Base-by-base conservation (phyloP, 2,888 invertebrate species). In the Anthrax anthrax region DNA sequence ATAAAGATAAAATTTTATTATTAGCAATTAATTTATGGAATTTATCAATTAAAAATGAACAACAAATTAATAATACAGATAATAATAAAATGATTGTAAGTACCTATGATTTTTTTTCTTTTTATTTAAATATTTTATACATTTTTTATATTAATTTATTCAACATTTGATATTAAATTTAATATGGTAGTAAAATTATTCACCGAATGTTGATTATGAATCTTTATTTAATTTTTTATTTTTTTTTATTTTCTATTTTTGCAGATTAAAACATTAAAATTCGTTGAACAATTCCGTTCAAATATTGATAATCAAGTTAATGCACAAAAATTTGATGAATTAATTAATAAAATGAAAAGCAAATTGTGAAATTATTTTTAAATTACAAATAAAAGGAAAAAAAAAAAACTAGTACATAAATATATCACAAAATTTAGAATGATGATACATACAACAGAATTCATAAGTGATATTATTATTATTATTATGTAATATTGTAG, bases 11-110 rank as follows among this genome's bases (percentile, higher is more conserved):
- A 18, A 72, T 87, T 66, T 71, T 75, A 29, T 76, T 73, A 44
- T 70, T 94, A 49, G 84, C 86, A 1, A 61, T 77, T 0, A 90
- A 90, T 66, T 70, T 94, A 39, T 92, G 91, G 90, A 76, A 79
- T 58, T 70, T 91, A 52, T 76, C 83, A 17, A 76, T 80, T 54
- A 88, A 84, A 65, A 71, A 79, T 58, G 64, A 66, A 44, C 64
- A 70, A 5, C 69, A 67, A 29, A 58, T 72, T 18, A 80, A 82
- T 60, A 59, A 63, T 4, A 77, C 75, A 62, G 23, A 23, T 23
- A 23, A 23, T 23, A 23, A 23, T n/a, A n/a, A 23, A 23, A 55
- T 69, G 19, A 64, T 63, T 53, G 72, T 72, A 62, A 64, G 59
- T 58, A 23, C 4, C 4, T 23, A 23, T 23, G 23, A 23, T 6